Evolutionary conservation across 1,140 invertebrate species (phyloP), one percentile per base, ranked within the genome.

Genomic region (Cydia amplana): DNA sequence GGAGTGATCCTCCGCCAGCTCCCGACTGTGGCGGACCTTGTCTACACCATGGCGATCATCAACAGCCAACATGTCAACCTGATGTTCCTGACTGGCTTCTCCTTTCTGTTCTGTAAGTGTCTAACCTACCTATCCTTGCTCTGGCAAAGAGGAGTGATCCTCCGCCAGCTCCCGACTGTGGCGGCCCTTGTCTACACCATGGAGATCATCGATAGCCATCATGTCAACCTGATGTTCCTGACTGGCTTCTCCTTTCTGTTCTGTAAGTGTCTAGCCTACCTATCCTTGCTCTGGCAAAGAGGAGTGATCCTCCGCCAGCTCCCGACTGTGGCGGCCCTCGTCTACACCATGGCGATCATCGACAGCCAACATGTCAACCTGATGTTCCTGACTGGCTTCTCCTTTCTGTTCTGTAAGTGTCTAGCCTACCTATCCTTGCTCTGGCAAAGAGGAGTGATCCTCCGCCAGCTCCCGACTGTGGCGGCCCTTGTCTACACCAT

Each of bases 161-260:
- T 88, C 2, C 80, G 91, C 3, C 91, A 92, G 63, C 87, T 80
- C 2, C 88, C 91, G 0, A 91, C 91, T 0, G 87, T 80, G 5
- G 85, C 78, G 5, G 91, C 91, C 1, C 78, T 92, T 1, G 36
- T 91, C 0, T 92, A 91, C 75, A 91, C 88, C 0, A 88, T 90
- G 85, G 83, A 83, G 0, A 80, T 88, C 6, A 75, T 90, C 70
- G 84, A 87, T 14, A 86, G 85, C 14, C 85, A 20, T 18, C 51
- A 82, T 28, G 74, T 90, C 2, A 87, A 91, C 49, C 82, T 82
- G 1, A 65, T 91, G 10, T 91, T 91, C 46, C 25, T 89, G 25
- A 87, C 87, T 23, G 75, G 86, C 0, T 91, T 91, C 74, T 82
- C 84, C 1, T 83, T 91, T 32, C 75, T 92, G 6, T 89, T 91